Percentiles rank a stretch among this genome's conserved stretches.
Conservation (phyloP, 1,140 invertebrate genomes). For the Caenorhabditis briggsae region DNA sequence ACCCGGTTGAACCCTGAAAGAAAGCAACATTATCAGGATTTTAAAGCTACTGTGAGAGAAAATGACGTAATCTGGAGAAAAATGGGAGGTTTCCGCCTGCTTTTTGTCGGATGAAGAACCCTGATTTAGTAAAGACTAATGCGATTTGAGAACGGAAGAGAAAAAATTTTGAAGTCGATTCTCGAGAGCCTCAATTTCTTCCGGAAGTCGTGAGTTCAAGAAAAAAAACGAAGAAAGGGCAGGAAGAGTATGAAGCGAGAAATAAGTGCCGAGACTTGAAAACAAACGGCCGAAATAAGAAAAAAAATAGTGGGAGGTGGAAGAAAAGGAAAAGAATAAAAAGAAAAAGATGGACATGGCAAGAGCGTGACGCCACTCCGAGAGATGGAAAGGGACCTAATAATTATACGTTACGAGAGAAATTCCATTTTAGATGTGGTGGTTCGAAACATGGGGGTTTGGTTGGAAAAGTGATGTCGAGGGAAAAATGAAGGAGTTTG, state of each 20-base stretch:
- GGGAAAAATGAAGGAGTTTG: background rate
- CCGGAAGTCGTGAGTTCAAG: background rate
- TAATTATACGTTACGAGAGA: constrained; percentile 46
- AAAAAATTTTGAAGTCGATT: background rate
- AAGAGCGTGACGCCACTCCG: constrained; percentile 46
- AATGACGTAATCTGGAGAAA: background rate
- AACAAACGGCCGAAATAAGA: background rate
- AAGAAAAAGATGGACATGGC: constrained; percentile 16
- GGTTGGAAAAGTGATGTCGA: background rate
- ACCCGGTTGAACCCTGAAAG: constrained; percentile 33
- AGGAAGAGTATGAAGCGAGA: background rate
- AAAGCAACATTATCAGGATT: background rate
- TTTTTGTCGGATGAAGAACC: background rate
- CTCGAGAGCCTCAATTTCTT: too few relatives aligned
- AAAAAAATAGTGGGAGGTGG: constrained; percentile 40
- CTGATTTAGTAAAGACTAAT: background rate
- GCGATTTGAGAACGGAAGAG: background rate
- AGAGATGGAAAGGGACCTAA: background rate
- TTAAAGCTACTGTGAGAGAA: background rate
- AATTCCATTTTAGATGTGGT: constrained; percentile 13
- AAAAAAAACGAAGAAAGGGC: background rate
- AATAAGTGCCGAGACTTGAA: constrained; percentile 15
- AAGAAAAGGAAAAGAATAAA: background rate
- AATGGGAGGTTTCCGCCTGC: background rate
- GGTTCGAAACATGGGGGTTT: constrained; percentile 1